A percentile compares a stretch with the other conserved stretches of the same genome.
phyloP scores from a whole-genome alignment of 2,888 invertebrate species.

The Pedicia rivosa region DNA sequence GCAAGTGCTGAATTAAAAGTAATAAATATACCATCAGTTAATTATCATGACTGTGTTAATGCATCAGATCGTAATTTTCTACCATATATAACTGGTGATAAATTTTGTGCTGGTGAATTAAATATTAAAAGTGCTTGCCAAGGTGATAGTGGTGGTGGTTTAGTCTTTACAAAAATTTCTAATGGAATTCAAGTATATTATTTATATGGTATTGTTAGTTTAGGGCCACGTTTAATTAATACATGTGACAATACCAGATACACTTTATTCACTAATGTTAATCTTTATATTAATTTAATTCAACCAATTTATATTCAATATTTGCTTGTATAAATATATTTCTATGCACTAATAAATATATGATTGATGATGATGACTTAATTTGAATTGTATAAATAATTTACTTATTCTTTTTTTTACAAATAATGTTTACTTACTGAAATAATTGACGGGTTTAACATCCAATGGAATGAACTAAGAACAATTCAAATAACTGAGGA shows the following conservation, averaged over 20 bases:
- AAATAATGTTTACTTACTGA: too few species aligned
- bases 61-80: conserved; percentile 11
- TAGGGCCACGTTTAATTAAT: neutral
- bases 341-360: too few species aligned
- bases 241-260: conserved; percentile 1
- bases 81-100: conserved; percentile 18
- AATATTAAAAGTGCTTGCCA: conserved; percentile 14
- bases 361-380: too few species aligned
- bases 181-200: neutral
- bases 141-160: conserved; percentile 21
- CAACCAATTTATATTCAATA: neutral
- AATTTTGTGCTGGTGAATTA: conserved; percentile 21
- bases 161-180: neutral
- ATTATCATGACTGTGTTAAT: conserved; percentile 10
- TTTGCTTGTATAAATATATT: too few species aligned
- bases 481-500: too few species aligned
- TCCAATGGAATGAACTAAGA: too few species aligned
- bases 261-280: neutral
- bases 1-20: conserved; percentile 9
- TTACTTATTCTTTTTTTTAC: too few species aligned
- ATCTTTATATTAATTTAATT: conserved; percentile 1
- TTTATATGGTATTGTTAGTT: conserved; percentile 3
- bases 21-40: conserved; percentile 3
- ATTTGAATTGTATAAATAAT: too few species aligned
- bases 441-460: too few species aligned